These are phyloP conservation scores for Talpa occidentalis DNA, from an alignment of 2,113 vertebrate genomes.

Conservation along the genomic window DNA sequence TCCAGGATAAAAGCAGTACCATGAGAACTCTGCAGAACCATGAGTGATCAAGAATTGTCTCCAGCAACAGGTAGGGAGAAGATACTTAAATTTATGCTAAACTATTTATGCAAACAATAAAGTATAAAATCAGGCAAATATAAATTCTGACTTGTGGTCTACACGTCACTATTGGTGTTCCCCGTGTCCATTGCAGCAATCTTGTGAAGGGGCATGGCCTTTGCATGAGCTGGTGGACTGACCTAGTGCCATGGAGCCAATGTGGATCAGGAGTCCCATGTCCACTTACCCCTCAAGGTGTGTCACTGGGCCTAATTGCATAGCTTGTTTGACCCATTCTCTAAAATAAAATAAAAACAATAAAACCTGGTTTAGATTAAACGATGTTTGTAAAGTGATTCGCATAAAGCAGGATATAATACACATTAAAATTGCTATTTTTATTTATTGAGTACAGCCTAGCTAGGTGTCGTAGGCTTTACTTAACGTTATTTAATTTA, in stretches of 20 bases:
- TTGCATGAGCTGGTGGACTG: background rate
- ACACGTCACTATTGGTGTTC: background rate
- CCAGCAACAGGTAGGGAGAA: background rate
- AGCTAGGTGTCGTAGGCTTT: background rate
- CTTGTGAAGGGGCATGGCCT: too few relatives aligned
- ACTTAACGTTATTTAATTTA: background rate
- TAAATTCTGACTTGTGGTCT: background rate
- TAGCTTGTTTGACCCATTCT: background rate
- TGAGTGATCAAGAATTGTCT: background rate
- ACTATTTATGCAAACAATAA: background rate
- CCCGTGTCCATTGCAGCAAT: background rate
- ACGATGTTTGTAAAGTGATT: background rate
- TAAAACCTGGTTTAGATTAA: background rate
- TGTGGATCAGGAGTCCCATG: background rate
- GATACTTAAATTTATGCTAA: background rate
- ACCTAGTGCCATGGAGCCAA: rapidly evolving
- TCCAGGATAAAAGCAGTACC: background rate
- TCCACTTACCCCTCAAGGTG: background rate
- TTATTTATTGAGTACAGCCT: background rate
- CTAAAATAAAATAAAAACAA: background rate
- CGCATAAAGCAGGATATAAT: background rate
- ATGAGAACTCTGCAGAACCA: background rate
- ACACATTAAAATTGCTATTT: background rate
- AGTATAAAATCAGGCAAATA: background rate
- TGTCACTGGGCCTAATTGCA: background rate